Evolutionary conservation across 2,113 vertebrate species (phyloP), one percentile per base, ranked within the genome.

Genomic region (Mesembrinibis cayennensis): DNA sequence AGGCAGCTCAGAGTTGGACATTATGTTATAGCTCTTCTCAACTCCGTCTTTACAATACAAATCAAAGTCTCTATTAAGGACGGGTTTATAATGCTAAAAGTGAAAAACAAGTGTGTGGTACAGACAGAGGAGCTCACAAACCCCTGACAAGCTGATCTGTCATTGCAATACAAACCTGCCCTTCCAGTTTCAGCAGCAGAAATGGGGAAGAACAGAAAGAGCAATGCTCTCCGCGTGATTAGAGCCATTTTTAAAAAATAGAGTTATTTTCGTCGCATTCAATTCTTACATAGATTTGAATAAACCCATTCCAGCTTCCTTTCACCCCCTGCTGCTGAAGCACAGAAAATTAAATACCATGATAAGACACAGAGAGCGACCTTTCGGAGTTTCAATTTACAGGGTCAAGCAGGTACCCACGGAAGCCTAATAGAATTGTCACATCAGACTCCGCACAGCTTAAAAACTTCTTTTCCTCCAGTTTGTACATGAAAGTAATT

Each of bases 321-420:
- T 81, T 56, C 81, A 74, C 5, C 55, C 72, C 69, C 55, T 45
- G 71, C 83, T 79, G 63, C 87, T 74, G 45, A 69, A 69, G 65
- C 65, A 80, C 32, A 29, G 45, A 72, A 49, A 87, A 44, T 86
- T 94, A 96, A 96, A 94, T 89, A 77, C 44, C 62, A 40, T 20
- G 69, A 15, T 61, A 53, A 86, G 91, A 92, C 66, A 55, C 66
- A 66, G 53, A 55, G 38, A 55, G 86, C 18, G 72, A 95, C 91
- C 95, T 95, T 87, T 59, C 7, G 0, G 62, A 76, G 93, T 97
- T 96, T 94, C 93, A 89, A 90, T 97, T 97, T 95, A 83, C 97
- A 92, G 78, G 97, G 97, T 96, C 96, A 95, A 95, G 95, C 94
- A 94, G 55, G 82, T 52, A 85, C 69, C 76, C 69, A 90, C 83